A percentile compares a stretch with the other conserved stretches of the same genome.
Conservation (phyloP, 2,797 vertebrate genomes). For the Crenichthys baileyi region DNA sequence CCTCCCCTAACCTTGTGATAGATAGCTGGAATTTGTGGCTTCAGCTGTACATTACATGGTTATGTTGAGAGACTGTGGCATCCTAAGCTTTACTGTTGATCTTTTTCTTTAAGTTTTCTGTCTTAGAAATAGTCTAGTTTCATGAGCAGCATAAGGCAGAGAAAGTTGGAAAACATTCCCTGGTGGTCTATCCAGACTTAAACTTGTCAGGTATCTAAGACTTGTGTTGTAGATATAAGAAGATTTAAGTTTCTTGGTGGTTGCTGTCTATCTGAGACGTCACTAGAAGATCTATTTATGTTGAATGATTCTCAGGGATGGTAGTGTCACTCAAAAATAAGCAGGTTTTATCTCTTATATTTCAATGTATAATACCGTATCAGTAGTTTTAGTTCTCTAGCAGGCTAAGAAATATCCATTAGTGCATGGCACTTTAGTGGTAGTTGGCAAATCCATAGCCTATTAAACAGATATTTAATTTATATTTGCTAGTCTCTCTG, state of each 20-base stretch:
- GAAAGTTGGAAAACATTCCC: neutral
- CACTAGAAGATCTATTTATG: neutral
- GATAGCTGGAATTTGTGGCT: neutral
- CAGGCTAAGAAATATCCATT: neutral
- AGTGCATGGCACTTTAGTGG: neutral
- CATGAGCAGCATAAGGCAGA: neutral
- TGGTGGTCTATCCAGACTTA: neutral
- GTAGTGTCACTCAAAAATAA: neutral
- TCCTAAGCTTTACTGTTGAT: neutral
- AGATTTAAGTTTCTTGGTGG: neutral
- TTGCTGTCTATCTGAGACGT: neutral
- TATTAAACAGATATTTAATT: too few species aligned
- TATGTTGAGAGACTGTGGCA: neutral
- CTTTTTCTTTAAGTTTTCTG: neutral
- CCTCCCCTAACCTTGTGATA: neutral
- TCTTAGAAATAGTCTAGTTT: neutral
- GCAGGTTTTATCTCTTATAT: neutral
- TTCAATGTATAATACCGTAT: neutral
- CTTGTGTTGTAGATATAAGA: neutral
- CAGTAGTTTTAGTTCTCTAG: neutral
- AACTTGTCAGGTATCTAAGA: neutral
- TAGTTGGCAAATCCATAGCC: neutral
- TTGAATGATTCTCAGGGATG: neutral
- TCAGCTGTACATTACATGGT: neutral
- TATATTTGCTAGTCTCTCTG: neutral